phyloP scores from a whole-genome alignment of 2,797 vertebrate genomes.

The Heterohyrax brucei region DNA sequence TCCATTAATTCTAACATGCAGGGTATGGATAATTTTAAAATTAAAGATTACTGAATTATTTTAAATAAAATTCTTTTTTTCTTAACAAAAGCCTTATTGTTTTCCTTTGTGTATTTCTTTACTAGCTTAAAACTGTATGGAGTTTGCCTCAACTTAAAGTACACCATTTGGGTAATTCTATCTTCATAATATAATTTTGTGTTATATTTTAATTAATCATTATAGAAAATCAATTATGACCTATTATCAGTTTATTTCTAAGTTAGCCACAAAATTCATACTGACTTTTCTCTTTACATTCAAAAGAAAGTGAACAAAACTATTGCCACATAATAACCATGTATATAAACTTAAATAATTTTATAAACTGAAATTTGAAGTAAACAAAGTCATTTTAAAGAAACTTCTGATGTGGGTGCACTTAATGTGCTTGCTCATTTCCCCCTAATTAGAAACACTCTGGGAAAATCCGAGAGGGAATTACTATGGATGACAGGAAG shows the following conservation, averaged over 20 bases:
- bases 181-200: not conserved
- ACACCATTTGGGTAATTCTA: not conserved
- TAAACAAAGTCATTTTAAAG: constrained; percentile 71
- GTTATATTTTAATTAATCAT: constrained; percentile 41
- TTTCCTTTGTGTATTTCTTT: not conserved
- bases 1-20: not conserved
- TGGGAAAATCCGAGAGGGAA: constrained; percentile 81
- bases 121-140: not conserved
- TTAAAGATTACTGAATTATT: not conserved
- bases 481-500: constrained; percentile 74
- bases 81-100: not conserved
- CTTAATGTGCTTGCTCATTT: constrained; percentile 70
- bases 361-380: constrained; percentile 67
- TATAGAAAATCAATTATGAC: not conserved
- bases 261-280: not conserved
- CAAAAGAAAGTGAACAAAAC: constrained; percentile 27
- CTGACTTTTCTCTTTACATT: constrained; percentile 52
- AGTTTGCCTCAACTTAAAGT: not conserved
- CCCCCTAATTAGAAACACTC: constrained; percentile 84
- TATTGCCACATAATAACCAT: not conserved
- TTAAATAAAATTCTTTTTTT: not conserved
- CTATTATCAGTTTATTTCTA: constrained; percentile 16
- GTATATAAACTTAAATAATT: not conserved
- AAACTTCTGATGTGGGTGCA: constrained; percentile 69
- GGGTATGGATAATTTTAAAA: constrained; percentile 2